Evolutionary conservation across 2,888 invertebrate species (phyloP).

Genomic region (Brenthis hecate): DNA sequence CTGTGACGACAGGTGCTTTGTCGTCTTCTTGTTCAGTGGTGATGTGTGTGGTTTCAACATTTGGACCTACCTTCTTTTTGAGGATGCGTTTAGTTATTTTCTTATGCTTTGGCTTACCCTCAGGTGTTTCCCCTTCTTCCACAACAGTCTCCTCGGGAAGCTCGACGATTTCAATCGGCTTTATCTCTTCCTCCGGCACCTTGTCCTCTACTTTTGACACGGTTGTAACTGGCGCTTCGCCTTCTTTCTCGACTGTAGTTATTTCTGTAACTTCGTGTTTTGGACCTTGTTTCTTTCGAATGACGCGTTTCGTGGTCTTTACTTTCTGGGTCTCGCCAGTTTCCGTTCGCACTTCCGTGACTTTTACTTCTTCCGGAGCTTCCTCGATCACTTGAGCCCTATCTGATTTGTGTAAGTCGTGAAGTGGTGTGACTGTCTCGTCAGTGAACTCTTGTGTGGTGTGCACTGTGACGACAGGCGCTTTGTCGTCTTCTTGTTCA

Average conservation of each 20-base stretch:
- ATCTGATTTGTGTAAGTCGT: background rate
- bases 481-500: no score
- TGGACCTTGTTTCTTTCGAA: conserved; percentile 6
- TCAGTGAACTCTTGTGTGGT: no score
- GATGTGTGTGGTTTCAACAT: conserved; percentile 40
- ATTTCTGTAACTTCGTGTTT: conserved; percentile 42
- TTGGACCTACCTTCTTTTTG: conserved; percentile 55
- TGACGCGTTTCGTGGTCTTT: conserved; percentile 9
- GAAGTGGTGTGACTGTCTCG: no score
- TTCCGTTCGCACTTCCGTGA: background rate
- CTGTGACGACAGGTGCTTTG: conserved; percentile 52
- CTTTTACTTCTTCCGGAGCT: conserved; percentile 41
- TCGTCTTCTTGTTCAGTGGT: conserved; percentile 53
- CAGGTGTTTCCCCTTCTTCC: conserved; percentile 41
- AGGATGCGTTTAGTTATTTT: conserved; percentile 38
- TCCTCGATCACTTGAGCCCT: background rate
- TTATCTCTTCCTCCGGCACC: background rate
- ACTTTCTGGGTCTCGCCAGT: background rate
- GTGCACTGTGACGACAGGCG: no score
- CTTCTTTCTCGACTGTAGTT: conserved; percentile 47
- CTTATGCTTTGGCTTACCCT: conserved; percentile 53
- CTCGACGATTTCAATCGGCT: conserved; percentile 48
- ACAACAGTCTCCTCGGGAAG: conserved; percentile 45
- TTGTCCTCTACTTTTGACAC: conserved; percentile 46
- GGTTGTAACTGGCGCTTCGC: conserved; percentile 5